These are phyloP conservation scores for Agrilus mali DNA, from an alignment of 2,888 invertebrate genomes.

Conservation along the genomic window DNA sequence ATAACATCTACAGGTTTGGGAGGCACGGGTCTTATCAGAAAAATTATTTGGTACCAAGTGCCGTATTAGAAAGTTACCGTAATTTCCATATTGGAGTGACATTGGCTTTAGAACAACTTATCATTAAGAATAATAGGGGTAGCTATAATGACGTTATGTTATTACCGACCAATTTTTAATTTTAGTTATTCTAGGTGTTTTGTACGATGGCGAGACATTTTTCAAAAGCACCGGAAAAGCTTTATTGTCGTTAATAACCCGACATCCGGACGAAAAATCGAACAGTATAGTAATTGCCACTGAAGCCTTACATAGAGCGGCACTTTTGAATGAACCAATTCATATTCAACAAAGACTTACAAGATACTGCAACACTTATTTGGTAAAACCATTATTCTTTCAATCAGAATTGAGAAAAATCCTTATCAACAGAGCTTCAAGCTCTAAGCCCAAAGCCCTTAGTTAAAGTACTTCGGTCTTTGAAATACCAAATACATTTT, in stretches of 20 bases:
- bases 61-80: slow-evolving; percentile 22
- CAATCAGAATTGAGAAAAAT: too few relatives aligned
- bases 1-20: slow-evolving; percentile 25
- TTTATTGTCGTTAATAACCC: slow-evolving; percentile 51
- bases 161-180: slow-evolving; percentile 1
- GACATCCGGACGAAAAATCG: slow-evolving; percentile 40
- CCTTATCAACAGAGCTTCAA: too few relatives aligned
- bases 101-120: slow-evolving; percentile 28
- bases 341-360: slow-evolving; percentile 55
- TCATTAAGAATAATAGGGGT: slow-evolving; percentile 29
- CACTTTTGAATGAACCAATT: slow-evolving; percentile 50
- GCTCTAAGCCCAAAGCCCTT: too few relatives aligned
- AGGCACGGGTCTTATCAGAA: slow-evolving; percentile 25
- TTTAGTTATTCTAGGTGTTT: slow-evolving; percentile 22
- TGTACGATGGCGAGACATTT: slow-evolving; percentile 55
- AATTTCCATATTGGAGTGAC: slow-evolving; percentile 31
- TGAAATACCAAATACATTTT: too few relatives aligned
- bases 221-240: slow-evolving; percentile 56
- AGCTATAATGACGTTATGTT: slow-evolving; percentile 4
- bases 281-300: slow-evolving; percentile 53
- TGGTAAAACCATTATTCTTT: slow-evolving; percentile 33
- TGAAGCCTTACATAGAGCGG: slow-evolving; percentile 50
- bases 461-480: too few relatives aligned
- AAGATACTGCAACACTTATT: slow-evolving; percentile 50
- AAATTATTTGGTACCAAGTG: slow-evolving; percentile 25